Evolutionary conservation across 1,140 invertebrate genomes (phyloP).

Genomic region (Calephelis virginiensis): DNA sequence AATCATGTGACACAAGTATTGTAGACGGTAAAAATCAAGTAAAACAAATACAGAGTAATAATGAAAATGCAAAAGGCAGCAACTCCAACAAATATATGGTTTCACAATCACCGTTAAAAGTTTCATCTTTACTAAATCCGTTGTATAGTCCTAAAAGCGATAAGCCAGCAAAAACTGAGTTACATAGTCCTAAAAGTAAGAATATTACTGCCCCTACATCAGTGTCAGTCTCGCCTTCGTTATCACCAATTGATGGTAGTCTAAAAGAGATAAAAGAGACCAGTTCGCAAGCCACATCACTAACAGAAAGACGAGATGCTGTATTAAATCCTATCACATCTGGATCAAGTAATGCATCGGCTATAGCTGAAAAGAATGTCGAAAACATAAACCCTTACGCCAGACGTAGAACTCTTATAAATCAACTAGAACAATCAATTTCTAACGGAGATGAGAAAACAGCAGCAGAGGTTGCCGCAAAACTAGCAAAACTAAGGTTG

Average conservation of each 20-base stretch:
- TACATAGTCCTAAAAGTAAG: not conserved
- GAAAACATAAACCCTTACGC: slow-evolving; percentile 45
- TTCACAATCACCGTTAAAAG: slow-evolving; percentile 54
- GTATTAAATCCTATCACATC: not conserved
- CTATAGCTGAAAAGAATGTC: not conserved
- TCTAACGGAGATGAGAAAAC: slow-evolving; percentile 61
- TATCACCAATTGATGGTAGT: not conserved
- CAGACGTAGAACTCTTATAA: slow-evolving; percentile 55
- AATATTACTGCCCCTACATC: not conserved
- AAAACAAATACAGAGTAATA: not conserved
- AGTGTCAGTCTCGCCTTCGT: not conserved
- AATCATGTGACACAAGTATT: not conserved
- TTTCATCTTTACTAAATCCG: slow-evolving; percentile 64
- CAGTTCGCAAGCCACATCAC: not conserved
- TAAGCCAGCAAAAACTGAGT: not conserved
- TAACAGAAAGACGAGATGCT: not conserved
- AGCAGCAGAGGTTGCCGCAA: slow-evolving; percentile 62
- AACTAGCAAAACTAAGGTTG: slow-evolving; percentile 61
- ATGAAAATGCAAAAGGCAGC: not conserved
- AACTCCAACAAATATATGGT: slow-evolving; percentile 8
- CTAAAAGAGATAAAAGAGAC: not conserved
- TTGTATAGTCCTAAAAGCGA: slow-evolving; percentile 42
- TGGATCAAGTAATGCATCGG: not conserved
- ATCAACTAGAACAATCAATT: slow-evolving; percentile 68
- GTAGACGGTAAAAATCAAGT: not conserved